These are phyloP conservation scores for Lacanobia wlatinum DNA, from an alignment of 2,888 invertebrate genomes.

Conservation along the genomic window DNA sequence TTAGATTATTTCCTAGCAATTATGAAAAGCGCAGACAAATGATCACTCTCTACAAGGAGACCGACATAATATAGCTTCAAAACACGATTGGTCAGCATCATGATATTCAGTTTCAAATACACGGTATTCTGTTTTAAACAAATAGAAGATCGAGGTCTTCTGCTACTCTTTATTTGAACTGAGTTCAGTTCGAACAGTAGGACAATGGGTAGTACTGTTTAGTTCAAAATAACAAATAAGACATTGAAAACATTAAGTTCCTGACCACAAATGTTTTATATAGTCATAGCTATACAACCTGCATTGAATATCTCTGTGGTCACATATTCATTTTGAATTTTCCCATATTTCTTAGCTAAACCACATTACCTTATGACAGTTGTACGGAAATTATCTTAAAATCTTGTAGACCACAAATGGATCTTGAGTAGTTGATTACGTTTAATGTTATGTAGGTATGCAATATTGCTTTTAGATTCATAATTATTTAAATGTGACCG, in stretches of 20 bases:
- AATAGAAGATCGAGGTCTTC: too few relatives aligned
- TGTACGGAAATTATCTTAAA: constrained; percentile 25
- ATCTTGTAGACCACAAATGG: constrained; percentile 38
- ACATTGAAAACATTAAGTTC: not conserved
- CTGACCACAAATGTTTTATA: constrained; percentile 11
- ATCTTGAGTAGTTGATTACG: constrained; percentile 18
- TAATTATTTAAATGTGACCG: constrained; percentile 39
- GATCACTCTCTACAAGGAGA: not conserved
- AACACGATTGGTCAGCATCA: not conserved
- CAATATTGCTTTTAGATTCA: constrained; percentile 11
- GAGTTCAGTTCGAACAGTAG: too few relatives aligned
- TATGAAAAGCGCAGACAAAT: not conserved
- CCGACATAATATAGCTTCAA: not conserved
- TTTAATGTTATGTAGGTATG: constrained; percentile 3
- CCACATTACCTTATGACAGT: constrained; percentile 12
- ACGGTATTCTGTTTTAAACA: too few relatives aligned
- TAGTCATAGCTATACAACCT: not conserved
- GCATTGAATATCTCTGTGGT: constrained; percentile 8
- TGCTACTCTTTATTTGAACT: too few relatives aligned
- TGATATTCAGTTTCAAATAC: too few relatives aligned
- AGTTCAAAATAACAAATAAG: not conserved
- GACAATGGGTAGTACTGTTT: not conserved
- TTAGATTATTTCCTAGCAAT: too few relatives aligned
- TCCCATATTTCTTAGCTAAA: constrained; percentile 1
- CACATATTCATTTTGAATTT: constrained; percentile 21